phyloP scores from a whole-genome alignment of 2,888 invertebrate species.

The Drosophila diplacantha region DNA sequence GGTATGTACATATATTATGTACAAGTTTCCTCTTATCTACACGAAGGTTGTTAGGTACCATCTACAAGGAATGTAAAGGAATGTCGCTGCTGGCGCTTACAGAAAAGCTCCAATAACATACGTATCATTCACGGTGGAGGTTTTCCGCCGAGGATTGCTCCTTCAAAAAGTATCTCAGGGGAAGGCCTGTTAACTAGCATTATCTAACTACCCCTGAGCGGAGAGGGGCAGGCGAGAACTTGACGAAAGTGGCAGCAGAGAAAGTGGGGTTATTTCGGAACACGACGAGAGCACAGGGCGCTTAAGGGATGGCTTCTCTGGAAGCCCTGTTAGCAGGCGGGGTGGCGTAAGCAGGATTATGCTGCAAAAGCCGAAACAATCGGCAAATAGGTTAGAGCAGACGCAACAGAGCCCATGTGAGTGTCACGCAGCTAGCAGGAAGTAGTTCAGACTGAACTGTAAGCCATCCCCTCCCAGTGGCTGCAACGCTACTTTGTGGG shows the following conservation, averaged over 20 bases:
- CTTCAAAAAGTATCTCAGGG: constrained; percentile 23
- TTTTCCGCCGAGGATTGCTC: background rate
- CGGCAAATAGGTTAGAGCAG: background rate
- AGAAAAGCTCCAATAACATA: constrained; percentile 3
- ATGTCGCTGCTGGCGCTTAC: background rate
- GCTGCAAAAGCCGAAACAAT: background rate
- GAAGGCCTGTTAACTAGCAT: constrained; percentile 34
- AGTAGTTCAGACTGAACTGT: constrained; percentile 1
- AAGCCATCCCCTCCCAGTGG: background rate
- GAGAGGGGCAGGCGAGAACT: constrained; percentile 46
- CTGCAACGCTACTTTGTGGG: constrained; percentile 52
- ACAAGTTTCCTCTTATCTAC: background rate
- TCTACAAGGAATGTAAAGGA: no score
- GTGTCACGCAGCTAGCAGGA: constrained; percentile 1
- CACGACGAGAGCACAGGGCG: constrained; percentile 12
- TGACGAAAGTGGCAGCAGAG: constrained; percentile 45
- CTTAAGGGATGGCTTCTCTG: constrained; percentile 8
- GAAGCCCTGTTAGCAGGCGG: constrained; percentile 10
- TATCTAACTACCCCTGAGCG: constrained; percentile 60
- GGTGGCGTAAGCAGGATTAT: constrained; percentile 13
- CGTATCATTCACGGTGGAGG: background rate
- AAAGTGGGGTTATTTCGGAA: constrained; percentile 32
- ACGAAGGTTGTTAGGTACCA: background rate
- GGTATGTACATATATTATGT: background rate
- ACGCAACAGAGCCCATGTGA: background rate